phyloP scores from a whole-genome alignment of 2,113 vertebrate species.

The Pachycephala philippinensis region DNA sequence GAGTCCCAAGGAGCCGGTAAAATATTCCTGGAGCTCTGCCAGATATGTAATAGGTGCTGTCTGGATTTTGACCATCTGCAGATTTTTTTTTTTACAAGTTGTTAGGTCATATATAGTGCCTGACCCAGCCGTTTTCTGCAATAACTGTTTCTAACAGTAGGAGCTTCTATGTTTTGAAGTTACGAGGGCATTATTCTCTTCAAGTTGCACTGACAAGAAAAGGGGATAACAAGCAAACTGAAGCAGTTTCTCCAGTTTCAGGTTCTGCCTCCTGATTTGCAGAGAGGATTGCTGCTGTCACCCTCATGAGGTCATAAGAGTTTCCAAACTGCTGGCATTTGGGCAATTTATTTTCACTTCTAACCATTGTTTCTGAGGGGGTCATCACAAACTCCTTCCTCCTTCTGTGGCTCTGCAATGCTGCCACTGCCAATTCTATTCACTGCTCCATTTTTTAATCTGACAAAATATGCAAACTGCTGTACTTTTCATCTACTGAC shows the following conservation, averaged over 20 bases:
- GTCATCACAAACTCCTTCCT: not conserved
- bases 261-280: not conserved
- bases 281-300: not conserved
- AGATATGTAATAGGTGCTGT: not conserved
- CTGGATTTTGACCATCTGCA: not conserved
- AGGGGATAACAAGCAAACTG: rapidly evolving
- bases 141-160: not conserved
- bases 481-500: not conserved
- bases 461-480: not conserved
- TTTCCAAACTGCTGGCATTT: not conserved
- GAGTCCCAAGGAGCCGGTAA: not conserved
- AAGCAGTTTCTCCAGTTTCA: not conserved
- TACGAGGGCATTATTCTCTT: not conserved
- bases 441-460: not conserved
- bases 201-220: not conserved
- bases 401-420: not conserved
- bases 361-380: not conserved
- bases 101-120: not conserved
- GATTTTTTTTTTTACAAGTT: not conserved
- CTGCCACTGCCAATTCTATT: not conserved
- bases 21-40: not conserved
- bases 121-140: not conserved
- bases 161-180: not conserved
- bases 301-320: not conserved
- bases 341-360: not conserved